Evolutionary conservation across 2,113 vertebrate species (phyloP).

Genomic region (Ptychochromis oligacanthus): DNA sequence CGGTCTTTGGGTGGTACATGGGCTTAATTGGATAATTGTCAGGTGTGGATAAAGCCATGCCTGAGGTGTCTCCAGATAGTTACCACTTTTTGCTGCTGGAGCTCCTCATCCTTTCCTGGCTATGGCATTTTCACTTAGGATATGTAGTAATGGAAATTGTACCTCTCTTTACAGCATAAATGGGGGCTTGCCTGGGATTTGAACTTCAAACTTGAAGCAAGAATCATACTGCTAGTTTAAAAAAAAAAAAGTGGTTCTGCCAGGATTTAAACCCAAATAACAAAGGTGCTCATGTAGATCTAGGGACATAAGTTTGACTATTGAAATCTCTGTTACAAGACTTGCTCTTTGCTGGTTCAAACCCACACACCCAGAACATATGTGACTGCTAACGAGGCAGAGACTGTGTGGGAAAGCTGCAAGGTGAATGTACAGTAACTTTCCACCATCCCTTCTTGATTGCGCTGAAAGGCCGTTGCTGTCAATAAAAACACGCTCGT

Average conservation of each 20-base stretch:
- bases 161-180: neutral
- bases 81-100: neutral
- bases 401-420: neutral
- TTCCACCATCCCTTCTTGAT: neutral
- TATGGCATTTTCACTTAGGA: neutral
- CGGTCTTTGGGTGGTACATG: neutral
- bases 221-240: neutral
- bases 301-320: neutral
- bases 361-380: neutral
- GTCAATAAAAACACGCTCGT: constrained; percentile 3
- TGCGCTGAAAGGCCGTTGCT: neutral
- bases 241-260: neutral
- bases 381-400: neutral
- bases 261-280: neutral
- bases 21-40: too few species aligned
- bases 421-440: neutral
- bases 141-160: neutral
- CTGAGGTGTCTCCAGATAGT: neutral
- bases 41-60: neutral
- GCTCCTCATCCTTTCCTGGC: neutral
- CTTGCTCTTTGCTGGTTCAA: neutral
- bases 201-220: neutral
- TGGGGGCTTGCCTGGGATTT: neutral
- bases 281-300: neutral
- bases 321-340: neutral